Percentiles rank a stretch among this genome's conserved stretches.
Evolutionary conservation across 1,140 invertebrate genomes (phyloP).

Genomic region (Magallana gigas): DNA sequence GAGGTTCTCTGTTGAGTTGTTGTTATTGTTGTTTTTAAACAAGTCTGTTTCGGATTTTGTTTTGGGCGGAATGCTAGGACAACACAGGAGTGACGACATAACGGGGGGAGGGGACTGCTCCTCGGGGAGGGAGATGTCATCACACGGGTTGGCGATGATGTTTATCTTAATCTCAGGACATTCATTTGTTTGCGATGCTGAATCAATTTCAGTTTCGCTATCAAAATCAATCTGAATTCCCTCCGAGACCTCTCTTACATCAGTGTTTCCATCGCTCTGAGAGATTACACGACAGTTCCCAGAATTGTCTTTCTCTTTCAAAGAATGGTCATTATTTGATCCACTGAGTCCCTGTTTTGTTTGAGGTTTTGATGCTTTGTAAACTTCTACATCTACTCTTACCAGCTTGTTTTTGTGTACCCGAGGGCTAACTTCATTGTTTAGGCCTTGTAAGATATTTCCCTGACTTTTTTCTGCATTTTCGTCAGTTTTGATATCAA

Average conservation of each 20-base stretch:
- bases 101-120: not conserved
- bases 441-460: not conserved
- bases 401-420: not conserved
- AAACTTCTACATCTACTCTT: not conserved
- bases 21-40: conserved; percentile 25
- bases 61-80: conserved; percentile 31
- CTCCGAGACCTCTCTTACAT: not conserved
- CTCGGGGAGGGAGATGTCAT: not conserved
- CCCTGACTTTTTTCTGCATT: not conserved
- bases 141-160: not conserved
- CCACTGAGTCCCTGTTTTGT: not conserved
- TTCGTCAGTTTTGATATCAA: not conserved
- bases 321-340: not conserved
- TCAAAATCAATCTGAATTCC: not conserved
- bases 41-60: conserved; percentile 35
- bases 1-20: not conserved
- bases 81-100: conserved; percentile 5
- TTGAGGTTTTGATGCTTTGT: not conserved
- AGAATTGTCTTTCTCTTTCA: not conserved
- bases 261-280: not conserved
- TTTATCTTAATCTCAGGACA: conserved; percentile 13
- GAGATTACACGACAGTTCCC: not conserved
- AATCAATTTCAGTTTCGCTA: not conserved
- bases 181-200: not conserved
- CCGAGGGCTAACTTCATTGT: not conserved